phyloP scores from a whole-genome alignment of 2,113 vertebrate genomes.

The Phylloscopus whistleri region DNA sequence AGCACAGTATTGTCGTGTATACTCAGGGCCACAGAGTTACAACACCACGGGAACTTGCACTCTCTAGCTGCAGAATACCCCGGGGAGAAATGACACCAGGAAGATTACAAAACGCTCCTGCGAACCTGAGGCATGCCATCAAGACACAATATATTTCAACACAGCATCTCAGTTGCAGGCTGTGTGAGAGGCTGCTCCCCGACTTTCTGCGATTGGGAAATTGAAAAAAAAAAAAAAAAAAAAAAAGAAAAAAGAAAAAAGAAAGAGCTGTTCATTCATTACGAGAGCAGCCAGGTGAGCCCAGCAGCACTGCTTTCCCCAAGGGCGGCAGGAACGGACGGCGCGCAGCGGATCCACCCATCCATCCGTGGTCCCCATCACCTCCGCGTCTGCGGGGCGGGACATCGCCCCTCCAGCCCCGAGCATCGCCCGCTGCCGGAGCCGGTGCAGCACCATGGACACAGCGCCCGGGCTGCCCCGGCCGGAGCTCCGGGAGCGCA shows the following conservation, averaged over 20 bases:
- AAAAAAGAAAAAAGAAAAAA: no score
- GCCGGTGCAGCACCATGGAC: slow-evolving; percentile 41
- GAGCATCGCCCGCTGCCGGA: not conserved
- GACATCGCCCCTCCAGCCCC: not conserved
- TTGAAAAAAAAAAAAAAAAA: not conserved
- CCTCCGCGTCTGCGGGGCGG: not conserved
- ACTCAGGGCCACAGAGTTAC: slow-evolving; percentile 43
- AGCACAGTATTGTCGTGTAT: not conserved
- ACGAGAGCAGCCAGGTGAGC: not conserved
- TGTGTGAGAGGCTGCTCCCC: not conserved
- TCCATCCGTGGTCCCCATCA: not conserved
- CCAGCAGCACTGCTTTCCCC: not conserved
- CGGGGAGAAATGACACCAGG: slow-evolving; percentile 42
- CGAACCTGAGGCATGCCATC: slow-evolving; percentile 30
- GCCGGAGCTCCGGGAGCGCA: not conserved
- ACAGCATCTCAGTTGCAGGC: not conserved
- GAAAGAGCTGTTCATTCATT: not conserved
- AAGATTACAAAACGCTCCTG: slow-evolving; percentile 39
- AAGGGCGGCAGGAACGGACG: fast-evolving
- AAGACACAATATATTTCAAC: slow-evolving; percentile 41
- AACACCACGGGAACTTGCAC: slow-evolving; percentile 50
- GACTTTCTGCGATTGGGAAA: slow-evolving; percentile 19
- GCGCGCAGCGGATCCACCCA: not conserved
- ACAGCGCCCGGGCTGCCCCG: not conserved
- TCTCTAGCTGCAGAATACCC: slow-evolving; percentile 35